These are phyloP conservation scores for Rhineura floridana DNA, from an alignment of 2,113 vertebrate genomes.

Conservation along the genomic window DNA sequence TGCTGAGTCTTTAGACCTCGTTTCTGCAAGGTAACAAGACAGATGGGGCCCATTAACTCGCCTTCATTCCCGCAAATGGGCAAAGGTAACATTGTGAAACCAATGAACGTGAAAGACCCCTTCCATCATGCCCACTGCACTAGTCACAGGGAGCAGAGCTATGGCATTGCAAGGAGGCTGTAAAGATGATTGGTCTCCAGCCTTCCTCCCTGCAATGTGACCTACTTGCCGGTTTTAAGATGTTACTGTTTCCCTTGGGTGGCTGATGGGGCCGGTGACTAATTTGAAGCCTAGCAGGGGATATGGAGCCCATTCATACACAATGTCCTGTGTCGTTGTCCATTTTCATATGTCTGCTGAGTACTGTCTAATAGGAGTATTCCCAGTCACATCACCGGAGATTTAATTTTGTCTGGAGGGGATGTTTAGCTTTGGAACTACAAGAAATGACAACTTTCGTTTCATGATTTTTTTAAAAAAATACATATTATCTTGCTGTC, in stretches of 20 bases:
- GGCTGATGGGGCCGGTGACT: background rate
- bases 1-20: background rate
- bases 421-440: accelerated
- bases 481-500: background rate
- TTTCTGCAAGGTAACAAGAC: background rate
- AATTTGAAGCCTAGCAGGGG: background rate
- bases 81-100: background rate
- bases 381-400: background rate
- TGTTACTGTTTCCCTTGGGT: background rate
- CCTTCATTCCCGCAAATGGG: background rate
- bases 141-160: background rate
- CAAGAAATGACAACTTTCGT: background rate
- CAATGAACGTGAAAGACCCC: background rate
- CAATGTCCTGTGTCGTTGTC: background rate
- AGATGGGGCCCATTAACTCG: background rate
- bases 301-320: background rate
- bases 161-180: accelerated
- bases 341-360: background rate
- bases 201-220: background rate
- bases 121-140: background rate
- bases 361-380: background rate
- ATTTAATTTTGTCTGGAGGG: background rate
- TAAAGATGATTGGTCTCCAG: background rate
- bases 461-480: background rate
- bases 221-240: background rate